Evolutionary conservation across 2,113 vertebrate species (phyloP), one percentile per base, ranked within the genome.

Genomic region (Callocephalon fimbriatum): DNA sequence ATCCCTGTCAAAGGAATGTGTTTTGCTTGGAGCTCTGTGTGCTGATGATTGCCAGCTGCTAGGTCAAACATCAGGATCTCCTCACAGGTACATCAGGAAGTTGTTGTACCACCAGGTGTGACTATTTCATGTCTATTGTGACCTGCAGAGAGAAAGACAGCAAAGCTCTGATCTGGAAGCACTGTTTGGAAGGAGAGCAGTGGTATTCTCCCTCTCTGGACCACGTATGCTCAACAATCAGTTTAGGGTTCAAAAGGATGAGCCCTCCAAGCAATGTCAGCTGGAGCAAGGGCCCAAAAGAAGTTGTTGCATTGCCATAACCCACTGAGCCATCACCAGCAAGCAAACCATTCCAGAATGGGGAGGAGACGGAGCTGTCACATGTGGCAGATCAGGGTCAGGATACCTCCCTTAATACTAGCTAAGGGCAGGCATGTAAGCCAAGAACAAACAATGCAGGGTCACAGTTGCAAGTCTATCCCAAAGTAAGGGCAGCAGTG

Each of bases 31-130:
- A 96, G 48, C 74, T 80, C 79, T 45, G 26, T 23, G 10, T 6
- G 56, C 4, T 95, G 81, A 87, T 76, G 93, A 61, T 32, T 90
- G 86, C 91, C 95, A 96, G 83, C 73, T 86, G 93, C 81, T 68
- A 71, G 65, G 62, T 68, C 0, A 2, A 89, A 59, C 95, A 94
- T 63, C 83, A 87, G 83, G 75, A 85, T 82, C 62, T 93, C 86
- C 59, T 96, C 93, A 80, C 8, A n/a, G 92, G 72, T 90, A 37
- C 32, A 54, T 84, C 54, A 66, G 76, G 91, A 82, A 74, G 71
- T 12, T 50, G 38, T 18, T 83, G 86, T 71, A 48, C 38, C 74
- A 87, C 59, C 88, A 93, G 80, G 66, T 91, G 92, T 67, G 86
- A 82, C 58, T 20, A 18, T 73, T 93, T 95, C 63, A 87, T 54